A percentile compares a stretch with the other conserved stretches of the same genome.
Conservation (phyloP, 2,888 invertebrate species). For the Celastrina argiolus region DNA sequence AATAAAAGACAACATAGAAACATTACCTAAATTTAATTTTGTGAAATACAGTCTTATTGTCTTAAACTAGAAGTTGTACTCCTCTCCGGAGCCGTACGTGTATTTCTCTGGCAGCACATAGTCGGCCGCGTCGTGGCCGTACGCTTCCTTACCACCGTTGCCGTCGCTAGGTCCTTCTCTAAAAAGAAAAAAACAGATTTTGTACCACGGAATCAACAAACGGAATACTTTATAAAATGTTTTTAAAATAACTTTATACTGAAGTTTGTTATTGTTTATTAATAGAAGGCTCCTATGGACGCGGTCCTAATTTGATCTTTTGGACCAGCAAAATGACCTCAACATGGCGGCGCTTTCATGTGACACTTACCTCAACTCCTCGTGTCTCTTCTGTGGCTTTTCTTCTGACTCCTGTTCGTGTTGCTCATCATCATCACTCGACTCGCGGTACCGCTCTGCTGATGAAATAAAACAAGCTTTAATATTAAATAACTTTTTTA, state of each 20-base stretch:
- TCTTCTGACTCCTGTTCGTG: background rate
- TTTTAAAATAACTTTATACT: too few species aligned
- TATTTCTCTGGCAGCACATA: constrained; percentile 66
- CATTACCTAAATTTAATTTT: background rate
- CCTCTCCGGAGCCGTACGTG: constrained; percentile 62
- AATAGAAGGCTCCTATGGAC: too few species aligned
- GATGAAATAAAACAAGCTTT: constrained; percentile 30
- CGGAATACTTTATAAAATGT: too few species aligned
- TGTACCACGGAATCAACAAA: too few species aligned
- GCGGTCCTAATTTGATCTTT: too few species aligned
- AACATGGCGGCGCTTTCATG: too few species aligned
- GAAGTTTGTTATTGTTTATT: too few species aligned
- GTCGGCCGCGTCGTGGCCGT: constrained; percentile 63
- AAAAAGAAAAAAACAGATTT: constrained; percentile 25
- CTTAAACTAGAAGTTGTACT: constrained; percentile 52
- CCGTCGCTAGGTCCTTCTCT: constrained; percentile 61
- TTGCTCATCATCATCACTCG: constrained; percentile 33
- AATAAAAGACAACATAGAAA: background rate
- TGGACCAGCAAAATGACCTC: too few species aligned
- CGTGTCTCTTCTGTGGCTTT: background rate
- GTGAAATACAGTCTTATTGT: background rate
- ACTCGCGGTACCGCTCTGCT: constrained; percentile 40
- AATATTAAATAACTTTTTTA: constrained; percentile 25
- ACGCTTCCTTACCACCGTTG: constrained; percentile 64
- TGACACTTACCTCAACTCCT: constrained; percentile 2